Percentiles rank a stretch among this genome's conserved stretches.
phyloP scores from a whole-genome alignment of 2,113 vertebrate species.

The Sceloporus tristichus region DNA sequence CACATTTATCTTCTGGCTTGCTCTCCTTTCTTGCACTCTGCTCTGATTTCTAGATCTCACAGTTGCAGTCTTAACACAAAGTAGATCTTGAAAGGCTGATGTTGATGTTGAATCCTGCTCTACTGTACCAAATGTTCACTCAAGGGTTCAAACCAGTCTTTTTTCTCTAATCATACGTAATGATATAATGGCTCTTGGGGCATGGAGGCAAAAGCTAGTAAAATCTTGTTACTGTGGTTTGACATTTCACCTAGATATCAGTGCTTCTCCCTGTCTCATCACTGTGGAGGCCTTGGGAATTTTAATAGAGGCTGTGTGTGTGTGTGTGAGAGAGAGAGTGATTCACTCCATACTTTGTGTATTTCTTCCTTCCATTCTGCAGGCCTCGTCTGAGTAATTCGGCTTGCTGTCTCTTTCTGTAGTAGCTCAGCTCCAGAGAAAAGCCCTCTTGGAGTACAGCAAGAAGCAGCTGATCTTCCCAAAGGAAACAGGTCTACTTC shows the following conservation, averaged over 20 bases:
- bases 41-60: not conserved
- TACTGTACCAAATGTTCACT: not conserved
- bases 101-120: not conserved
- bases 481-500: not conserved
- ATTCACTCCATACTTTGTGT: not conserved
- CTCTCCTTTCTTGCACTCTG: not conserved
- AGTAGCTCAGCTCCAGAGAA: not conserved
- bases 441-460: not conserved
- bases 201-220: not conserved
- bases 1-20: not conserved
- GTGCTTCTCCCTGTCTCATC: not conserved
- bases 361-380: not conserved
- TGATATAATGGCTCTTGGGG: not conserved
- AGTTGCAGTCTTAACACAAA: not conserved
- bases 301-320: not conserved
- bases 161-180: not conserved
- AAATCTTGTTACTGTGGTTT: not conserved
- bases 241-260: conserved; percentile 20
- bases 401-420: not conserved
- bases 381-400: not conserved
- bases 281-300: not conserved
- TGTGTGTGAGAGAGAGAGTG: not conserved
- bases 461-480: not conserved
- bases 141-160: not conserved
- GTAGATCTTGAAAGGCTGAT: not conserved